These are phyloP conservation scores for Odontocolon sp. DNA, from an alignment of 2,888 invertebrate genomes.

Conservation along the genomic window DNA sequence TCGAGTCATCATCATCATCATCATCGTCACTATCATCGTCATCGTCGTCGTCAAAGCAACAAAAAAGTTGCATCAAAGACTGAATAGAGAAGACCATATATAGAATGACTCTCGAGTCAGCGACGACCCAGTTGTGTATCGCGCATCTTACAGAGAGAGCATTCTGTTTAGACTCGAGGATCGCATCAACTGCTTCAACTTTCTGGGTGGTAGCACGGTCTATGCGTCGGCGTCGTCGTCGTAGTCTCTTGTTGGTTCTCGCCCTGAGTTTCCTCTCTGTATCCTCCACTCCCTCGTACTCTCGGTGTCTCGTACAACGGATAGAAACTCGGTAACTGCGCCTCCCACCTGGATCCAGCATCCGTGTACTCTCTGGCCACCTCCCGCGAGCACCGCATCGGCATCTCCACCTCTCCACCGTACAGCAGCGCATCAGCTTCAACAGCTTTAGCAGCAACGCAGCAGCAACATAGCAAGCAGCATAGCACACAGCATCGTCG, in stretches of 20 bases:
- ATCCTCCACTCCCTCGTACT: constrained; percentile 62
- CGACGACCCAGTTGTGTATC: constrained; percentile 74
- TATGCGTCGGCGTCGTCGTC: constrained; percentile 57
- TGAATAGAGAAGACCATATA: not conserved
- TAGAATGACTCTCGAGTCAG: constrained; percentile 24
- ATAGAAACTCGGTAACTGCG: constrained; percentile 39
- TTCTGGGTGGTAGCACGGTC: too few relatives aligned
- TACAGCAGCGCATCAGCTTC: constrained; percentile 7
- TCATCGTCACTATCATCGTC: constrained; percentile 13
- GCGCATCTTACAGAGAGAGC: constrained; percentile 64
- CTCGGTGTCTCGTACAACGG: constrained; percentile 55
- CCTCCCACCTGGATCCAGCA: constrained; percentile 63
- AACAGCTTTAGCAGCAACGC: constrained; percentile 30
- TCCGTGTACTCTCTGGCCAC: constrained; percentile 28
- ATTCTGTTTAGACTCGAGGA: constrained; percentile 59
- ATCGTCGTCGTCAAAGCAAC: not conserved
- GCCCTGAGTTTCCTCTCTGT: constrained; percentile 29
- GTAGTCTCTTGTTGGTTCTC: constrained; percentile 49
- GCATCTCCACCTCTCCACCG: constrained; percentile 43
- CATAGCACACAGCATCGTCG: constrained; percentile 45
- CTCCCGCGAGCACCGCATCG: constrained; percentile 30
- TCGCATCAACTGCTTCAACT: constrained; percentile 45
- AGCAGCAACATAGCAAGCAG: constrained; percentile 22
- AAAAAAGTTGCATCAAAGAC: constrained; percentile 1
- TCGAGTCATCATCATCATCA: not conserved